Evolutionary conservation across 2,113 vertebrate species (phyloP), one percentile per base, ranked within the genome.

Genomic region (Cathartes aura): DNA sequence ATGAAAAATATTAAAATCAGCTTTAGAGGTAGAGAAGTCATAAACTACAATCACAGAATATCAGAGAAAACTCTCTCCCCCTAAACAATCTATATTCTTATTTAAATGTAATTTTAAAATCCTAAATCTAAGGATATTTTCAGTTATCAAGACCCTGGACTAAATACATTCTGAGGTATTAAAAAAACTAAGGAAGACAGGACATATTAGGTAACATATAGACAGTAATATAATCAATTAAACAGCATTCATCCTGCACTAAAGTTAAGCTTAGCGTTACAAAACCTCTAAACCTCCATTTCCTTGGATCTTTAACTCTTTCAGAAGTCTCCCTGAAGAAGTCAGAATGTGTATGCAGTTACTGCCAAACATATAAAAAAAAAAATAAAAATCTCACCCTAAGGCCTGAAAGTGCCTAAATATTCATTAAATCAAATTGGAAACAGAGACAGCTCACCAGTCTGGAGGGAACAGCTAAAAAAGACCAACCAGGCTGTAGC

Each of bases 1-100:
- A 98, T 96, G 91, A 95, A 96, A 97, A 97, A 98, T 96, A 97
- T 96, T 96, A 95, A 97, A 97, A 96, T 96, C 94, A 68, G 93
- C n/a, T 94, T 91, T 92, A 96, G 76, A 84, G 62, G 82, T 66
- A 93, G 82, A 78, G 47, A 87, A 96, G 66, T 89, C 32, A 36
- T 87, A 88, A 89, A 93, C 74, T 73, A 81, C 48, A 79, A 60
- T 85, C 91, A 84, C 58, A 92, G 62, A 81, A 67, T 71, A 93
- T 40, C 43, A 74, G 36, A 89, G 47, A 92, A 93, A 94, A 92
- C 40, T 55, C 48, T 63, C 50, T 85, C 27, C 38, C 27, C 4
- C 47, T 38, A 80, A 88, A 92, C 71, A 76, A 82, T 74, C 56
- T 72, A 16, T 59, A 63, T 76, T 94, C 36, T 80, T 93, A 84